Evolutionary conservation across 2,113 vertebrate genomes (phyloP).

Genomic region (Prolemur simus): DNA sequence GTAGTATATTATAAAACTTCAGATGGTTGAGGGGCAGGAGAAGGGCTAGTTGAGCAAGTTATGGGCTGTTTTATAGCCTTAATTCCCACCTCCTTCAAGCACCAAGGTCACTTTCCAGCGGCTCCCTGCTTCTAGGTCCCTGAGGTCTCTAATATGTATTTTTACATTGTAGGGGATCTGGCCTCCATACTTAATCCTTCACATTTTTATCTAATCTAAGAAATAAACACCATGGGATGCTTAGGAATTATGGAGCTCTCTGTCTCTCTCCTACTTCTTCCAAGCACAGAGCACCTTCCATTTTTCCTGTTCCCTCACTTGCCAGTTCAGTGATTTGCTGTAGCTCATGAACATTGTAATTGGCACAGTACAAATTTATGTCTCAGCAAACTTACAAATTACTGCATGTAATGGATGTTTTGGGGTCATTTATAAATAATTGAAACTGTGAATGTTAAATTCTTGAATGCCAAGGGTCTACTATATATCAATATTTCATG

Average conservation of each 20-base stretch:
- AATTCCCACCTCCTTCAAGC: background rate
- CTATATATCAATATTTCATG: conserved; percentile 68
- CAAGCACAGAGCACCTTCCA: background rate
- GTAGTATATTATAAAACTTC: background rate
- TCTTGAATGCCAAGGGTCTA: conserved; percentile 61
- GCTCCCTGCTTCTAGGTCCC: background rate
- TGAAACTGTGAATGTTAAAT: conserved; percentile 67
- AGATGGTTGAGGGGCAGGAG: background rate
- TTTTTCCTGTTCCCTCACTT: background rate
- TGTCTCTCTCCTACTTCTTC: background rate
- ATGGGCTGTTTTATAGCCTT: background rate
- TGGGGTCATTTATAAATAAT: conserved; percentile 70
- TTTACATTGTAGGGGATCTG: background rate
- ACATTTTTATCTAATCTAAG: background rate
- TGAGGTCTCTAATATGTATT: background rate
- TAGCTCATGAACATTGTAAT: conserved; percentile 35
- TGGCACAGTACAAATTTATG: conserved; percentile 53
- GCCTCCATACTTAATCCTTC: background rate
- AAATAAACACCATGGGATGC: background rate
- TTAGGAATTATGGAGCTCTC: background rate
- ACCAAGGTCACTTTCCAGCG: background rate
- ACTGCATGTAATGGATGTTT: conserved; percentile 69
- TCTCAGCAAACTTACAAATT: conserved; percentile 64
- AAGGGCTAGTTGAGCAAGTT: background rate
- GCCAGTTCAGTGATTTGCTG: background rate